A percentile compares a stretch with the other conserved stretches of the same genome.
These are phyloP conservation scores for Pseudopodoces humilis DNA, from an alignment of 2,113 vertebrate genomes.

Conservation along the genomic window DNA sequence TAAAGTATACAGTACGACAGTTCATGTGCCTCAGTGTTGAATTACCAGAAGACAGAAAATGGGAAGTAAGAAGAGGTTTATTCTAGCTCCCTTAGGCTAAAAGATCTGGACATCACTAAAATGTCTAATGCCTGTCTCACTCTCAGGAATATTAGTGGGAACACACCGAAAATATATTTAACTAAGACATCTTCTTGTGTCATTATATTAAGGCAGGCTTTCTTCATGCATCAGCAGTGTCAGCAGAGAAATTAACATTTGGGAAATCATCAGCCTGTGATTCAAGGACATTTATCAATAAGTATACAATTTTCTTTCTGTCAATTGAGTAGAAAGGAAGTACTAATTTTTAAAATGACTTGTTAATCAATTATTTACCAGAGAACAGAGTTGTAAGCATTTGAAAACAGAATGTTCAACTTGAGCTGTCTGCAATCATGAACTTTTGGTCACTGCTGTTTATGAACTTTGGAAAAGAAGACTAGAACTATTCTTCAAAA, in stretches of 20 bases:
- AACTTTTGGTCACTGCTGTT: background rate
- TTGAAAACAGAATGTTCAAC: background rate
- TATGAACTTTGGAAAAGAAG: background rate
- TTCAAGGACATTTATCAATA: background rate
- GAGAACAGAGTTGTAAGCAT: background rate
- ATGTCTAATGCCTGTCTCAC: background rate
- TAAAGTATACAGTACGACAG: background rate
- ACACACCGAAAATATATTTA: background rate
- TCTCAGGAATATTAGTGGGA: background rate
- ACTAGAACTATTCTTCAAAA: background rate
- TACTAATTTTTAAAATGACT: background rate
- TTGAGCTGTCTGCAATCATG: background rate
- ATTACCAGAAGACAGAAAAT: background rate
- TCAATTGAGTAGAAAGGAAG: background rate
- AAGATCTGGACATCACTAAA: background rate
- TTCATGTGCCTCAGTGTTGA: background rate
- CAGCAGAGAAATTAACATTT: background rate
- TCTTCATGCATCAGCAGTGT: background rate
- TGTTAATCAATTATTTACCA: background rate
- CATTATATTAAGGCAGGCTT: background rate
- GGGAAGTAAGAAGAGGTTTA: background rate
- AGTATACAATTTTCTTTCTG: background rate
- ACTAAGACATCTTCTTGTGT: background rate
- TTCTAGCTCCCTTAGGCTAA: background rate
- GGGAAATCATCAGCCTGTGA: background rate